These are phyloP conservation scores for Cotesia glomerata DNA, from an alignment of 1,140 invertebrate genomes.

Conservation along the genomic window DNA sequence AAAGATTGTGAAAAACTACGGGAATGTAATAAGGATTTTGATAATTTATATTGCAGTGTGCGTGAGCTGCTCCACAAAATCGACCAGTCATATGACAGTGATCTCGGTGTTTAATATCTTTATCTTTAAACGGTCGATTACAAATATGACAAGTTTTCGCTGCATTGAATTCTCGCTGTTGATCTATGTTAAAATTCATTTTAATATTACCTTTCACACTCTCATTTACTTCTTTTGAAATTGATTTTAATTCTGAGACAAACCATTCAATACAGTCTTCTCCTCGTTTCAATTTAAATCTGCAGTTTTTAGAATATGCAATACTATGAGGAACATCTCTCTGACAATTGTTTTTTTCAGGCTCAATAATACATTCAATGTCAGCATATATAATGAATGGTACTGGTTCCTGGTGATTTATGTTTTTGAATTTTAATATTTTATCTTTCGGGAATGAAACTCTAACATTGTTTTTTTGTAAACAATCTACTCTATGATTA, in stretches of 20 bases:
- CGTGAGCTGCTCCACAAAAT: constrained; percentile 49
- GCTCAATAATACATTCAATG: constrained; percentile 22
- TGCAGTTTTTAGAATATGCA: constrained; percentile 16
- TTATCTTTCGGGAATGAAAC: constrained; percentile 27
- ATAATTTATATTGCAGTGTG: constrained; percentile 51
- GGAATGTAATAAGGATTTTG: constrained; percentile 29
- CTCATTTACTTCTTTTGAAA: constrained; percentile 19
- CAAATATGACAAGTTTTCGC: constrained; percentile 37
- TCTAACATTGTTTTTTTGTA: constrained; percentile 33
- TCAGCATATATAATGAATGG: constrained; percentile 36
- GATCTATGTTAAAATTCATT: constrained; percentile 16
- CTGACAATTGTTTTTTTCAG: constrained; percentile 27
- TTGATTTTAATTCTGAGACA: constrained; percentile 34
- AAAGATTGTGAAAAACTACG: constrained; percentile 35
- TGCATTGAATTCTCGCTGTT: constrained; percentile 6
- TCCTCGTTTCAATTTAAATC: constrained; percentile 17
- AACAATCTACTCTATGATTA: constrained; percentile 38
- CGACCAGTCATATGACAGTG: constrained; percentile 50
- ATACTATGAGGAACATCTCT: constrained; percentile 26
- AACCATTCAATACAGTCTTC: constrained; percentile 42
- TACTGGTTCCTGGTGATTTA: constrained; percentile 24
- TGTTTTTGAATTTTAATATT: constrained; percentile 35
- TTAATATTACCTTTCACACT: not conserved
- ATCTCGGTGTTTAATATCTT: constrained; percentile 40
- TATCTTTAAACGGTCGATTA: constrained; percentile 26